Evolutionary conservation across 1,140 invertebrate genomes (phyloP), one percentile per base, ranked within the genome.

Genomic region (Lasioglossum albipes): DNA sequence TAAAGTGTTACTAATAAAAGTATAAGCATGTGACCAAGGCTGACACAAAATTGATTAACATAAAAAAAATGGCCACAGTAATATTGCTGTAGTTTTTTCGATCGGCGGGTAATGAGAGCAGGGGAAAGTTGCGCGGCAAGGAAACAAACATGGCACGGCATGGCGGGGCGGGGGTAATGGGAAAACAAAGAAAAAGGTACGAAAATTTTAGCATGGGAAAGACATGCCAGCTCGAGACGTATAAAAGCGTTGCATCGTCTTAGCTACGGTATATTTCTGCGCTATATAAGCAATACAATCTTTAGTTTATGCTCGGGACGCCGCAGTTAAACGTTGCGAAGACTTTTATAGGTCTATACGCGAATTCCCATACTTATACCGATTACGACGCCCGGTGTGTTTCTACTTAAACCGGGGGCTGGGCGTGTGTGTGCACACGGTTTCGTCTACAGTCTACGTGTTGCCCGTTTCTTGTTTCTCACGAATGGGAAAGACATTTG

Each of bases 311-410:
- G 70, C 67, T 69, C 45, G 72, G 41, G 72, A 85, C 75, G 73
- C 42, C 54, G 76, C 70, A 85, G 73, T 86, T 83, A 83, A 86
- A 86, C 73, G 76, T 83, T 77, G 76, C 69, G 54, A 74, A 59
- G 85, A 85, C 76, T 85, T 86, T 86, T 86, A 86, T 85, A 85
- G 84, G 76, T 84, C 61, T 66, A 70, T 76, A 74, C 65, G 76
- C 61, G 75, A 82, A 85, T 85, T 65, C 76, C 54, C 72, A 64
- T 69, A 85, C 84, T 83, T 74, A 76, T n/a, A 68, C 59, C 76
- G 73, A 72, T 83, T 82, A 85, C 79, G 80, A 82, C 52, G 74
- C 71, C 42, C 13, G 66, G 20, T 64, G 61, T 20, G n/a, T 81
- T 78, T 86, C 70, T 66, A 70, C 72, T 72, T 61, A 61, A 65